Percentiles rank a stretch among this genome's conserved stretches.
These are phyloP conservation scores for Petrocephalus zakoni DNA, from an alignment of 2,113 vertebrate genomes.

Conservation along the genomic window DNA sequence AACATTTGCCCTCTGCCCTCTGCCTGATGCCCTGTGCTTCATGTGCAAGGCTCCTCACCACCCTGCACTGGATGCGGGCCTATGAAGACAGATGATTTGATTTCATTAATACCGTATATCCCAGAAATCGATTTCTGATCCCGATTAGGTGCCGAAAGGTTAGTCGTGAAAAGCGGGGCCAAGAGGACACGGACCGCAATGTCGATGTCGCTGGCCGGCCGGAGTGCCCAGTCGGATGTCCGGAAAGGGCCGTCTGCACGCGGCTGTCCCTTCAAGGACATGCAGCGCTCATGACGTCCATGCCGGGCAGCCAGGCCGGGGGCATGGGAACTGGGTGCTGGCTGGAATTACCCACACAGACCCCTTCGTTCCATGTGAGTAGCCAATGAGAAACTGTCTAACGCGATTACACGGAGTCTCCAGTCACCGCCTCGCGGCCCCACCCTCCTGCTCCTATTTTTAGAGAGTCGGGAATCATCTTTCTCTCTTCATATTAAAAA, in stretches of 20 bases:
- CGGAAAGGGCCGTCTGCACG: not conserved
- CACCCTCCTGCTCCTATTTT: not conserved
- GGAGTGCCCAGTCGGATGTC: not conserved
- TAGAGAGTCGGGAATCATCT: not conserved
- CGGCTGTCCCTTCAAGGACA: not conserved
- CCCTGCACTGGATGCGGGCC: not conserved
- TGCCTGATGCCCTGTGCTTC: not conserved
- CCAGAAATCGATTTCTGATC: not conserved
- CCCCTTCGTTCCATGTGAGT: slow-evolving; percentile 5
- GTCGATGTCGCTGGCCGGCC: not conserved
- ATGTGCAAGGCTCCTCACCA: not conserved
- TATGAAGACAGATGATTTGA: not conserved
- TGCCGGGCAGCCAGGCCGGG: not conserved
- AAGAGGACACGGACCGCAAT: not conserved
- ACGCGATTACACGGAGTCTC: not conserved
- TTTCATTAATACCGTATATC: not conserved
- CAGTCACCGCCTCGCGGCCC: not conserved
- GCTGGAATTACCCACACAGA: slow-evolving; percentile 2
- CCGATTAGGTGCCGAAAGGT: not conserved
- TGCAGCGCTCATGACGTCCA: not conserved
- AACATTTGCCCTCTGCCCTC: not conserved
- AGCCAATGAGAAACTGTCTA: slow-evolving; percentile 10
- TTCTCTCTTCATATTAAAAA: not conserved
- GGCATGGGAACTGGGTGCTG: not conserved
- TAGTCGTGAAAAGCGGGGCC: not conserved